Base-by-base conservation (phyloP, 2,113 vertebrate species). In the Daphoenositta chrysoptera region DNA sequence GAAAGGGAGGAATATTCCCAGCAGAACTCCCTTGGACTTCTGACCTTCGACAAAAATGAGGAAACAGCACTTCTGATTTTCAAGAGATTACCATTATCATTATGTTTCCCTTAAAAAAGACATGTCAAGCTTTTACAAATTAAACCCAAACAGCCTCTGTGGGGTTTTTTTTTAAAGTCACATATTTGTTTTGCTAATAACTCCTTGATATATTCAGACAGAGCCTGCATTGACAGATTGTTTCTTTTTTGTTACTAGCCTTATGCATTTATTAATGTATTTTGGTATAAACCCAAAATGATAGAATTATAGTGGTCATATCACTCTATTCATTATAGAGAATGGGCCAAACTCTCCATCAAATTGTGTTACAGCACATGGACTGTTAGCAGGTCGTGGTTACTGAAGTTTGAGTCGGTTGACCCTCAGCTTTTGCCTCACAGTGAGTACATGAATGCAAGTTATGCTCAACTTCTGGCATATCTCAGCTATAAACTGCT, bases 1-100 rank as follows among this genome's bases (percentile, higher is more conserved):
- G 94, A 96, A 96, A 96, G 86, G 80, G 92, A 96, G 94, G 76
- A 94, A 95, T 92, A 96, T 97, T 97, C 96, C 93, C 92, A 97
- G 96, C 83, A 96, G 83, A 95, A 87, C 92, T 96, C 90, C 80
- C 95, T 96, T 96, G 92, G 92, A 93, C 93, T 95, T 93, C 56
- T 96, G 96, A 96, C 96, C 96, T 78, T 82, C 0, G 6, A 82
- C 89, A 93, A 95, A 96, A 88, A 94, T 89, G 86, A 97, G 90
- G 86, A 93, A 96, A 89, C 44, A 68, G 50, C 61, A 57, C 83
- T 96, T 92, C 53, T 89, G 92, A 94, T 95, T 94, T 95, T 96
- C 72, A 69, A 88, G 88, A 96, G 56, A 96, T 95, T 94, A 69
- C 50, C 30, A 51, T 65, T 94, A 68, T 37, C 48, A 60, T 94